These are phyloP conservation scores for Thinocorus orbignyianus DNA, from an alignment of 2,113 vertebrate species.

Conservation along the genomic window DNA sequence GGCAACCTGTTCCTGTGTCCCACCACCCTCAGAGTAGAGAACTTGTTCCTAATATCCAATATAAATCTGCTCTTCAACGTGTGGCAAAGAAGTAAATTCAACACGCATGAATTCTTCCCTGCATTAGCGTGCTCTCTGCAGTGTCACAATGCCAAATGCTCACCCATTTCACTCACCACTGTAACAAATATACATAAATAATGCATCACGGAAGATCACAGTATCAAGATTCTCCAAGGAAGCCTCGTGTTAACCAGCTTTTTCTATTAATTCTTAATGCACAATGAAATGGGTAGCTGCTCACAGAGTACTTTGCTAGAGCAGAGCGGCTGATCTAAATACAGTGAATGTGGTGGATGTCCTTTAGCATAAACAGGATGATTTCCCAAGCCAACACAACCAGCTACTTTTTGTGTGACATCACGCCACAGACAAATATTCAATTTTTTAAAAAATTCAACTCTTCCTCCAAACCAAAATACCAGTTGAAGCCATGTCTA, in stretches of 20 bases:
- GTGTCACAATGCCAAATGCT: not conserved
- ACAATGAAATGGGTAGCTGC: not conserved
- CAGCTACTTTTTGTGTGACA: not conserved
- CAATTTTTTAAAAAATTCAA: not conserved
- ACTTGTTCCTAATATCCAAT: too few species aligned
- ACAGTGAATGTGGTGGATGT: not conserved
- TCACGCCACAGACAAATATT: not conserved
- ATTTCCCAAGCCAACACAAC: not conserved
- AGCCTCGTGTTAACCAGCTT: not conserved
- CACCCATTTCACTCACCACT: not conserved
- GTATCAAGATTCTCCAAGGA: not conserved
- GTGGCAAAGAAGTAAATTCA: not conserved
- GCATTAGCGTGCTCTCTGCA: not conserved
- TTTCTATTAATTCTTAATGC: not conserved
- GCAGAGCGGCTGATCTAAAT: not conserved
- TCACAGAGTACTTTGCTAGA: not conserved
- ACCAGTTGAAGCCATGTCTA: not conserved
- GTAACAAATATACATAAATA: not conserved
- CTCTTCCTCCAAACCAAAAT: not conserved
- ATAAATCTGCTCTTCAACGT: too few species aligned
- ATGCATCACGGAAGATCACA: not conserved
- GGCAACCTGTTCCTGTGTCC: too few species aligned
- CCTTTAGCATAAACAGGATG: not conserved
- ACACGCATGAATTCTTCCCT: rapidly evolving
- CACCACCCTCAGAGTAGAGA: too few species aligned